phyloP scores from a whole-genome alignment of 2,113 vertebrate genomes.

The Suricata suricatta region DNA sequence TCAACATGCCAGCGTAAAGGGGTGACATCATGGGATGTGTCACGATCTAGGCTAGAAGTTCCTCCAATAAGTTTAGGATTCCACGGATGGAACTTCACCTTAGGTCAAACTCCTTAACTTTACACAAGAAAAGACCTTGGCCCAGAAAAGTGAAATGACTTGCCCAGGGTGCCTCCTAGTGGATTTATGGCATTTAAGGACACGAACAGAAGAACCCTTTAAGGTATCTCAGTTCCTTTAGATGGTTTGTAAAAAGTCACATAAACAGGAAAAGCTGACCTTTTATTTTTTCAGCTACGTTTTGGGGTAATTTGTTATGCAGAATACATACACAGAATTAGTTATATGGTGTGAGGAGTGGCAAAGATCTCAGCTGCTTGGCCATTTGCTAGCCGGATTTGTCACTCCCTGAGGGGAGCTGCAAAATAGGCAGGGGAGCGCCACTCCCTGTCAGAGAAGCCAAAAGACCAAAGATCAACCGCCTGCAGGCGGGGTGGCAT shows the following conservation, averaged over 20 bases:
- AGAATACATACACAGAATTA: not conserved
- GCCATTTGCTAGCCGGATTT: too few relatives aligned
- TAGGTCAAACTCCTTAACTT: not conserved
- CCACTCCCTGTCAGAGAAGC: too few relatives aligned
- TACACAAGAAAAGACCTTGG: not conserved
- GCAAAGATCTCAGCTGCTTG: too few relatives aligned
- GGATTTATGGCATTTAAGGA: not conserved
- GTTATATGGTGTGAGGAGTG: too few relatives aligned
- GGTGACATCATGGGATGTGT: not conserved
- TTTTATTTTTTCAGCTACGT: not conserved
- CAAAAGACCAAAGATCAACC: too few relatives aligned
- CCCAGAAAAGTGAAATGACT: not conserved
- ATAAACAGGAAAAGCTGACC: not conserved
- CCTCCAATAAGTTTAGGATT: not conserved
- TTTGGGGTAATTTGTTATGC: not conserved
- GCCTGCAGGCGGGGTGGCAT: too few relatives aligned
- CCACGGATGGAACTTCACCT: not conserved
- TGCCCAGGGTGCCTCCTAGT: not conserved
- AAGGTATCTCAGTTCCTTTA: not conserved
- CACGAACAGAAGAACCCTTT: not conserved
- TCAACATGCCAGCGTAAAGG: not conserved
- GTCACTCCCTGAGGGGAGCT: too few relatives aligned
- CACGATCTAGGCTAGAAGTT: not conserved
- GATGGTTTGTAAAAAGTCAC: not conserved
- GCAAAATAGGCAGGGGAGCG: too few relatives aligned